These are phyloP conservation scores for Cyprinus carpio DNA, from an alignment of 2,113 vertebrate genomes.

Conservation along the genomic window DNA sequence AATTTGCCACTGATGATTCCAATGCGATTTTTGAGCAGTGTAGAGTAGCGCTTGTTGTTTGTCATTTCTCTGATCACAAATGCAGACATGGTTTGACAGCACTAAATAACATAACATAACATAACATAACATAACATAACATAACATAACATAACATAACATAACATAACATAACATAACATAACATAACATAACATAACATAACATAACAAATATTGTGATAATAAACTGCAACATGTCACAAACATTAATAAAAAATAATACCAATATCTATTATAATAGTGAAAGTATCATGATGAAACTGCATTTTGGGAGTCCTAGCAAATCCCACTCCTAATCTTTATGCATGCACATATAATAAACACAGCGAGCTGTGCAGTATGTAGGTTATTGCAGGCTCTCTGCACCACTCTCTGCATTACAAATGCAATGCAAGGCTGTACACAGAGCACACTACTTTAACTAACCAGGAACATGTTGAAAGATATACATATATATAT, in stretches of 20 bases:
- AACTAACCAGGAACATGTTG: slow-evolving; percentile 35
- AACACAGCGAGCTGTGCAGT: slow-evolving; percentile 51
- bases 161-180: too few relatives aligned
- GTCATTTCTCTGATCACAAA: too few relatives aligned
- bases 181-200: too few relatives aligned
- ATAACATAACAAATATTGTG: background rate
- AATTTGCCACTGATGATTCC: too few relatives aligned
- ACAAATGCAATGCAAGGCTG: slow-evolving; percentile 58
- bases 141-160: too few relatives aligned
- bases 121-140: too few relatives aligned
- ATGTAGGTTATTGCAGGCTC: slow-evolving; percentile 71
- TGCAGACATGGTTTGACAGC: too few relatives aligned
- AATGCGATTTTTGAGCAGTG: too few relatives aligned
- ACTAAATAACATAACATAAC: too few relatives aligned
- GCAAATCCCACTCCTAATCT: slow-evolving; percentile 12
- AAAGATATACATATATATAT: background rate
- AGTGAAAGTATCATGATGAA: background rate
- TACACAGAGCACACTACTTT: slow-evolving; percentile 4
- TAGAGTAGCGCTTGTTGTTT: too few relatives aligned
- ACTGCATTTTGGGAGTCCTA: background rate
- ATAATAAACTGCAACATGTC: background rate
- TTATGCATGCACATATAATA: slow-evolving; percentile 57
- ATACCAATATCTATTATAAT: background rate
- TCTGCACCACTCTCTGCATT: slow-evolving; percentile 71
- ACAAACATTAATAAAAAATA: background rate